phyloP scores from a whole-genome alignment of 1,140 invertebrate species.

The Bactericera cockerelli region DNA sequence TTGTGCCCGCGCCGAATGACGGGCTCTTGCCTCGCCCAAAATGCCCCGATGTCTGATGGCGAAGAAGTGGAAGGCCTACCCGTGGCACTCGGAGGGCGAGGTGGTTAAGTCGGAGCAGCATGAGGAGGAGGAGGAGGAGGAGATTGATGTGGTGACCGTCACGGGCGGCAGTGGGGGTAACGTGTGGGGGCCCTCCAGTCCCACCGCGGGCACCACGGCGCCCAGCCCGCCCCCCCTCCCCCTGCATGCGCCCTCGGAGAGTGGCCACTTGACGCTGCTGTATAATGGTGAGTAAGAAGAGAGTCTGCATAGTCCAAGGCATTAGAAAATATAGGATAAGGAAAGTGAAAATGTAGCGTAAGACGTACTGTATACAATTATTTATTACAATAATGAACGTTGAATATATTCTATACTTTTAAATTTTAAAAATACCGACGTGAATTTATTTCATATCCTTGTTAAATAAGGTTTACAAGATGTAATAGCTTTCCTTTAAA shows the following conservation, averaged over 20 bases:
- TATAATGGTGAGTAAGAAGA: background rate
- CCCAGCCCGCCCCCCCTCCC: conserved; percentile 55
- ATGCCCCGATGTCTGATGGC: conserved; percentile 45
- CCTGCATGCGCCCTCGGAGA: background rate
- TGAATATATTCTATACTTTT: too few relatives aligned
- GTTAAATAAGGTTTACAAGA: too few relatives aligned
- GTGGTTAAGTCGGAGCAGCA: conserved; percentile 1
- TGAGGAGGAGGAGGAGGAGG: conserved; percentile 50
- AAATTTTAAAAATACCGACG: too few relatives aligned
- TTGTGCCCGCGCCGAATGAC: background rate
- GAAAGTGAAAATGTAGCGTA: too few relatives aligned
- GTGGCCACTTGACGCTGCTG: background rate
- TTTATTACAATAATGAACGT: too few relatives aligned
- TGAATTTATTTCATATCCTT: too few relatives aligned
- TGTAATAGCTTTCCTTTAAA: too few relatives aligned
- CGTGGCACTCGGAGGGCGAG: conserved; percentile 37
- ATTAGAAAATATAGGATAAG: too few relatives aligned
- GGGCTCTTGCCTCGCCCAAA: background rate
- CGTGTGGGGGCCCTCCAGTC: conserved; percentile 49
- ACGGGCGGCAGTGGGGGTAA: conserved; percentile 4
- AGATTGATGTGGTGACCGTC: conserved; percentile 54
- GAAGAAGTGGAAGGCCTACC: conserved; percentile 70
- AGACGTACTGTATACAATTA: too few relatives aligned
- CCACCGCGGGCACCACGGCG: conserved; percentile 51
- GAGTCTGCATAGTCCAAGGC: too few relatives aligned